Evolutionary conservation across 1,140 invertebrate genomes (phyloP).

Genomic region (Brachionus rubens): DNA sequence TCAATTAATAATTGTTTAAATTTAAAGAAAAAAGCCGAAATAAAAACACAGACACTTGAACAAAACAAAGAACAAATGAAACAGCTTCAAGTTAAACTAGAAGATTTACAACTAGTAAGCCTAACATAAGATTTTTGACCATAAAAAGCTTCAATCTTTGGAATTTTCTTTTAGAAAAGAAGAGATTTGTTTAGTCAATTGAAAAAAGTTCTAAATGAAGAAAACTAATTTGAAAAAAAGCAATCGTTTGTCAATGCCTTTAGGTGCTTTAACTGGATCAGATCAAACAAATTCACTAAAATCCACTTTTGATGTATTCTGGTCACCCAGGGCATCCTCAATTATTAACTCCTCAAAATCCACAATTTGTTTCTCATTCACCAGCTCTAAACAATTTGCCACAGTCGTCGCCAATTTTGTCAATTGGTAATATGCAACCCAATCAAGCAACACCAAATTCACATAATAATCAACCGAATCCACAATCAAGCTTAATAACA

Average conservation of each 20-base stretch:
- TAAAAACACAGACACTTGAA: slow-evolving; percentile 34
- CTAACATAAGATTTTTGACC: background rate
- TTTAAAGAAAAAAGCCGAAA: slow-evolving; percentile 39
- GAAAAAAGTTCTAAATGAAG: slow-evolving; percentile 44
- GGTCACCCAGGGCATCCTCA: slow-evolving; percentile 24
- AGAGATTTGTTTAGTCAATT: slow-evolving; percentile 35
- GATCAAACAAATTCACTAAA: slow-evolving; percentile 1
- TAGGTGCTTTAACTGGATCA: background rate
- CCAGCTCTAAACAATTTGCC: background rate
- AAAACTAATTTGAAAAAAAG: slow-evolving; percentile 40
- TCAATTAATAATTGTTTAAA: background rate
- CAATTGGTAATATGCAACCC: background rate
- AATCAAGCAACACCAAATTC: background rate
- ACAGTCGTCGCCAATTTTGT: background rate
- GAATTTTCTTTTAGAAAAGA: background rate
- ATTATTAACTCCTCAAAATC: slow-evolving; percentile 1
- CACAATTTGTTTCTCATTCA: slow-evolving; percentile 2
- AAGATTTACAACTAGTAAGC: slow-evolving; percentile 19
- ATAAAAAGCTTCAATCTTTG: background rate
- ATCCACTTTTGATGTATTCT: slow-evolving; percentile 3
- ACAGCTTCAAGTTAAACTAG: background rate
- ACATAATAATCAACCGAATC: background rate
- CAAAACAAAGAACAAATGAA: slow-evolving; percentile 27
- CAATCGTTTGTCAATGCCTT: background rate
- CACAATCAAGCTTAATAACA: background rate